Percentiles rank a stretch among this genome's conserved stretches.
These are phyloP conservation scores for Molossus alvarezi DNA, from an alignment of 2,797 vertebrate genomes.

Conservation along the genomic window DNA sequence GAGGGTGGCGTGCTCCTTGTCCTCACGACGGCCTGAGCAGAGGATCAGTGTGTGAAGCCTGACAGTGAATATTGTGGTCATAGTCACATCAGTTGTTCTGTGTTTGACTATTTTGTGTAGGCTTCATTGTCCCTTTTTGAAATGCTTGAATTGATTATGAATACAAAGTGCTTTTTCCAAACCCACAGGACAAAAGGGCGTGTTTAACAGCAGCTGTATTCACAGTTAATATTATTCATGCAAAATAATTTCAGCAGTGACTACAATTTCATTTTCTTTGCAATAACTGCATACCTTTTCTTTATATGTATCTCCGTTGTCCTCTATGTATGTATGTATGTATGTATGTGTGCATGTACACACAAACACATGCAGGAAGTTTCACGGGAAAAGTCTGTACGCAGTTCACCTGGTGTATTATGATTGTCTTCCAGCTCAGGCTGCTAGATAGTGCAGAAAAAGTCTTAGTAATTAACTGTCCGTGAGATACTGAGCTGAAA, in stretches of 20 bases:
- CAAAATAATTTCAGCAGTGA: background rate
- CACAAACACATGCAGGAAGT: background rate
- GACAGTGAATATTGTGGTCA: background rate
- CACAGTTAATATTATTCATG: background rate
- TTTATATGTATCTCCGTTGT: background rate
- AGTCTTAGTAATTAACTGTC: background rate
- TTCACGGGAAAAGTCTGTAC: background rate
- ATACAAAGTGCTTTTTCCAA: constrained; percentile 17
- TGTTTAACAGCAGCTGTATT: constrained; percentile 9
- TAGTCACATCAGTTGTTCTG: background rate
- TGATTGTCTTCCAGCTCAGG: background rate
- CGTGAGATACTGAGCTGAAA: background rate
- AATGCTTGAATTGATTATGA: constrained; percentile 3
- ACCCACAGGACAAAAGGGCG: background rate
- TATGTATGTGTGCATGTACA: background rate
- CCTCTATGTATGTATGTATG: background rate
- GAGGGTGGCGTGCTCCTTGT: background rate
- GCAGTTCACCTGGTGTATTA: background rate
- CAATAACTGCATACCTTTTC: background rate
- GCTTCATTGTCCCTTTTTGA: background rate
- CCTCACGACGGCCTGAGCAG: no score
- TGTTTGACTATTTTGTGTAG: background rate
- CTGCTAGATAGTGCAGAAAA: background rate
- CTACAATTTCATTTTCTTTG: constrained; percentile 2
- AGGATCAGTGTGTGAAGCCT: background rate